A percentile compares a stretch with the other conserved stretches of the same genome.
phyloP scores from a whole-genome alignment of 2,888 invertebrate species.

The Omphaloscelis lunosa region DNA sequence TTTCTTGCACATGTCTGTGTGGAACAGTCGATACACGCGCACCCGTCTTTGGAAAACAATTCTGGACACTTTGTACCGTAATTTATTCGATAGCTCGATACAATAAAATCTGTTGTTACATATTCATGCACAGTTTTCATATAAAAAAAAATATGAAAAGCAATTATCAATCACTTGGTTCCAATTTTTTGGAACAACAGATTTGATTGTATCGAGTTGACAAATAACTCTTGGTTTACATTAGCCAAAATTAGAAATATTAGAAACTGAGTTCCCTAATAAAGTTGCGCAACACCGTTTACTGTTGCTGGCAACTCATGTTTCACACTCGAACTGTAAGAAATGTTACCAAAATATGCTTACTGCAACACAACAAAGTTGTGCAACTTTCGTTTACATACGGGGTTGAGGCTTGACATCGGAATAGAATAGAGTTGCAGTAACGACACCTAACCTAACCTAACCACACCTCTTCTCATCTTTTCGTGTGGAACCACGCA shows the following conservation, averaged over 20 bases:
- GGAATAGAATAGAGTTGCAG: not conserved
- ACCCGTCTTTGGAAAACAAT: not conserved
- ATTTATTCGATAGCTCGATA: not conserved
- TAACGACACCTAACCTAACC: not conserved
- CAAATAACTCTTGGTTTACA: not conserved
- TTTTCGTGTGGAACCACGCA: too few species aligned
- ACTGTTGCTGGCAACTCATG: not conserved
- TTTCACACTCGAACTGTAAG: not conserved
- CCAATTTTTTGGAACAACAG: not conserved
- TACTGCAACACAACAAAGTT: not conserved
- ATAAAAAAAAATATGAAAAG: not conserved
- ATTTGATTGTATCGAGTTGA: not conserved
- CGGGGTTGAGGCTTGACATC: not conserved
- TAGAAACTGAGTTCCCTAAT: not conserved
- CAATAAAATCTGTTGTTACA: not conserved
- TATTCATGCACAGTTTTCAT: not conserved
- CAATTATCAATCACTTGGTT: not conserved
- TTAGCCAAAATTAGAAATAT: not conserved
- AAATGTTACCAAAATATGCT: not conserved
- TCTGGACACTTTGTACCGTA: not conserved
- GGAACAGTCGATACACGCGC: not conserved
- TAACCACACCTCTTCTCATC: too few species aligned
- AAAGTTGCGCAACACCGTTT: not conserved
- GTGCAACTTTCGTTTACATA: not conserved
- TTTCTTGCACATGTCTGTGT: not conserved